Evolutionary conservation across 2,888 invertebrate species (phyloP), one percentile per base, ranked within the genome.

Genomic region (Buathra laborator): DNA sequence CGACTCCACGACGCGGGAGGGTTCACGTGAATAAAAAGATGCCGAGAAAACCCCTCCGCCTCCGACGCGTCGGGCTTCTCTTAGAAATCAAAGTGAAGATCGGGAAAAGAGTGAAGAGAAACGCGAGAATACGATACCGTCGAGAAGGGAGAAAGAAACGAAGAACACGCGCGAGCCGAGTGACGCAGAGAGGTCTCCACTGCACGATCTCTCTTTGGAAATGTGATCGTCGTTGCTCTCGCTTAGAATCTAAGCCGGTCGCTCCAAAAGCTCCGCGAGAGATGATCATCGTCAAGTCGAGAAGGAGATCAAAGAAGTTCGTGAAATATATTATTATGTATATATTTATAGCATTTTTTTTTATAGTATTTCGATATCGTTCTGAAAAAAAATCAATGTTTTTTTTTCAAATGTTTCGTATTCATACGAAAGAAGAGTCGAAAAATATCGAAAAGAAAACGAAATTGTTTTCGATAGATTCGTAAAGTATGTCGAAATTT

Each of bases 21-120:
- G 51, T 62, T 43, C 19, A n/a, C 48, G 72, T 32, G 80, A 29
- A 59, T 75, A 53, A 85, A 84, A 76, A 85, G 37, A 37, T 37
- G 37, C 37, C 37, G 9, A 37, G 37, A 37, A 37, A 37, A 37
- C 37, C 7, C 37, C 37, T 9, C 6, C 37, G 7, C 6, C 9
- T 9, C 37, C 37, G 37, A 37, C 37, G 37, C 29, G 62, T 62
- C 62, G 62, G 62, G 37, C 37, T 32, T 24, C 62, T 62, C 62
- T 62, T 62, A 32, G 62, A 62, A 62, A 62, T 62, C 62, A 62
- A 62, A 24, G 62, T 29, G n/a, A 29, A 32, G 62, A 78, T 72
- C 24, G 53, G 43, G 43, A 64, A n/a, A 62, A 62, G 62, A 62
- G 62, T 29, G 74, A 76, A 32, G 48, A 74, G 19, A 7, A 51